Base-by-base conservation (phyloP, 2,113 vertebrate genomes). In the Anarhynchus alexandrinus region DNA sequence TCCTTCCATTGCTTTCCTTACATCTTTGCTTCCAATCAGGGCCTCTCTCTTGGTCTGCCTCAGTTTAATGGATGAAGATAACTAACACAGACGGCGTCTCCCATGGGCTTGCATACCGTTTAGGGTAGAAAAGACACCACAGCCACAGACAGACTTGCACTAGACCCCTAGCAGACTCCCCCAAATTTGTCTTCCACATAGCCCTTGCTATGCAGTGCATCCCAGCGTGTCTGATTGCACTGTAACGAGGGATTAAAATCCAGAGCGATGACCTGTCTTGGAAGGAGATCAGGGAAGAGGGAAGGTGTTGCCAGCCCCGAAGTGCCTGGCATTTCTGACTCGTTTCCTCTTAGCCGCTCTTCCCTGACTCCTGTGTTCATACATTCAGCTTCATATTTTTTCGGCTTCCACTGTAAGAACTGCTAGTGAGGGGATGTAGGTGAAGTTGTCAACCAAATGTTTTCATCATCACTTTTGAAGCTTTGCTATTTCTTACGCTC, bases 141-240 rank as follows among this genome's bases (percentile, higher is more conserved):
- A 66, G 55, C 8, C 14, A 11, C 1, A 8, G 49, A 45, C 42
- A 74, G 69, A 20, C 45, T 49, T 57, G 55, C 22, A 7, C 25
- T 19, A 40, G 61, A 32, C 29, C 47, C 5, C 12, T 12, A 34
- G 23, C 49, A 81, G 43, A 27, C 40, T 38, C 17, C n/a, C 52
- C 13, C 1, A 3, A 23, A 29, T 25, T 36, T 69, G 20, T 57
- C 47, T 81, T 10, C 36, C 27, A 26, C 1, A 2, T 12, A 57
- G 21, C 34, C 36, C 27, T 77, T 83, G 26, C 21, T 65, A 9
- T 2, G 1, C 40, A 69, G 15, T 1, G 0, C 4, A 5, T 62
- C 55, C 59, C 34, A 70, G 6, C 3, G 1, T 57, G 58, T 89
- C 26, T 91, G 57, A 89, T 70, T 61, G 14, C 18, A 17, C 11